Evolutionary conservation across 2,888 invertebrate genomes (phyloP).

Genomic region (Coecobrya sp.): DNA sequence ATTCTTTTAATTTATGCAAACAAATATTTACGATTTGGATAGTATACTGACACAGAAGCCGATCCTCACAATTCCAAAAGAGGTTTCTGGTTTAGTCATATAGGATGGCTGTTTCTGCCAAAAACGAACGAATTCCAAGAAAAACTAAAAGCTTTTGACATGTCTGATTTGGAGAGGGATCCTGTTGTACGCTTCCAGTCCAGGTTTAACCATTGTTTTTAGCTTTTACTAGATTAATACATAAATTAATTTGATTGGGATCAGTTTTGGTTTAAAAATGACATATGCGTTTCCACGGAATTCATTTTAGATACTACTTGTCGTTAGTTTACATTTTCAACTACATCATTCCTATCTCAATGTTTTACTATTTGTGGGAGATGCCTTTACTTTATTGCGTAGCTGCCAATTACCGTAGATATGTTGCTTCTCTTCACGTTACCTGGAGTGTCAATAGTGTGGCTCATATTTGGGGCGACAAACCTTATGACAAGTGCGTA

Average conservation of each 20-base stretch:
- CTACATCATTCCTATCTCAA: conserved; percentile 88
- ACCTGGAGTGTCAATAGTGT: conserved; percentile 98
- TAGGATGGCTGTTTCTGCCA: conserved; percentile 96
- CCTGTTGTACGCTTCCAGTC: conserved; percentile 95
- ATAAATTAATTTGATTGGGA: too few species aligned
- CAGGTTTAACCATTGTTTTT: conserved; percentile 89
- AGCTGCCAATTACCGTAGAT: conserved; percentile 88
- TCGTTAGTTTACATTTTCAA: not conserved
- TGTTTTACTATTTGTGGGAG: not conserved
- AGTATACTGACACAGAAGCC: conserved; percentile 96
- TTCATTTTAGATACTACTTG: conserved; percentile 81
- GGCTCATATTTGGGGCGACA: conserved; percentile 95
- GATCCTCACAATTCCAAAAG: conserved; percentile 97
- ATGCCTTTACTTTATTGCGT: conserved; percentile 87
- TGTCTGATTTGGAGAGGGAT: conserved; percentile 94
- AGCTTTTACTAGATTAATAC: not conserved
- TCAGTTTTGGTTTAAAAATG: not conserved
- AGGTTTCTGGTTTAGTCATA: conserved; percentile 98
- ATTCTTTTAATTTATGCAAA: too few species aligned
- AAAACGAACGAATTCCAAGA: conserved; percentile 96
- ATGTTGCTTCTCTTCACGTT: conserved; percentile 94
- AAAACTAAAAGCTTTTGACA: conserved; percentile 95
- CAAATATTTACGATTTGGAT: too few species aligned
- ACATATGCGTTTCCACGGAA: not conserved
- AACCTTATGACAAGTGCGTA: conserved; percentile 91